Evolutionary conservation across 2,797 vertebrate species (phyloP), one percentile per base, ranked within the genome.

Genomic region (Brachyrhaphis roseni): DNA sequence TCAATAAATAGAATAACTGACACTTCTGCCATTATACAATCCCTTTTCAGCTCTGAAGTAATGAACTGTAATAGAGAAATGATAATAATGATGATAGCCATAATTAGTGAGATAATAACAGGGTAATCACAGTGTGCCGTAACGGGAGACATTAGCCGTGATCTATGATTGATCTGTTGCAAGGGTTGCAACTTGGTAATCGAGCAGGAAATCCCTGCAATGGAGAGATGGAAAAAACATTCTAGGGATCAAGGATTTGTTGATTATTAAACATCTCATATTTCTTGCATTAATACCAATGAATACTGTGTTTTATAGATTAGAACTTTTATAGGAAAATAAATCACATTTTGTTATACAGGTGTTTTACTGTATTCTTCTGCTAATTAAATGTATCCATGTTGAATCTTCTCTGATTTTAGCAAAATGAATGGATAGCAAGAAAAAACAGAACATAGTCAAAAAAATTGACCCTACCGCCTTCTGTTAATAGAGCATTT

Each of bases 41-140:
- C 78, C 78, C 88, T 89, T 94, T 92, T 87, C 79, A 73, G 85
- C 89, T 88, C 82, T 82, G 79, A 81, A 91, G 91, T 94, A 95
- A 94, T 95, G 92, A 93, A 90, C 90, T 91, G 90, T 91, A 93
- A 93, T 94, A 85, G 87, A 88, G 90, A 92, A 95, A 93, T 91
- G 90, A 95, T 93, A 94, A 94, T 93, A 92, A 94, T 93, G 90
- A 92, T 92, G 85, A 84, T 93, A 91, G 91, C 90, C 87, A 84
- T 92, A 90, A 95, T 93, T 90, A 91, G 92, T 79, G 90, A 83
- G 85, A 91, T 93, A 91, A 93, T 92, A 92, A 89, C 85, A 87
- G 90, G 86, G 88, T 87, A 88, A 90, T 87, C 89, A 86, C 79
- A 78, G 84, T 86, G 84, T 90, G 87, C 86, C 28, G 64, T 92